Evolutionary conservation across 2,113 vertebrate genomes (phyloP).

Genomic region (Platysteira castanea): DNA sequence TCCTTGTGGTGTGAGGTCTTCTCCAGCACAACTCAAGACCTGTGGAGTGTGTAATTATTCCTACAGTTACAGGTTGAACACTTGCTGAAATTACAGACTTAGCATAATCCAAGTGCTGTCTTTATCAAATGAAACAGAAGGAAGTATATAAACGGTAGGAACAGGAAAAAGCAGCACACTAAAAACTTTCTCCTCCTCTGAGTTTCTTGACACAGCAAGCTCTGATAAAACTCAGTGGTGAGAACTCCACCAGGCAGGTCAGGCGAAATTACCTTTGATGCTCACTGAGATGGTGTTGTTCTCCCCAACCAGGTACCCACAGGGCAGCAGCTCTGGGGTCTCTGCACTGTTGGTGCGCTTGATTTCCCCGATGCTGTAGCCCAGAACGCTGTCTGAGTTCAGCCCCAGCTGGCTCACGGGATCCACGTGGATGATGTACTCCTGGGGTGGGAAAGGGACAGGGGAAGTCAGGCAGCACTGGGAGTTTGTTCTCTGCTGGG

Average conservation of each 20-base stretch:
- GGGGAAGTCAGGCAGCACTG: neutral
- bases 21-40: neutral
- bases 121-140: neutral
- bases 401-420: conserved; percentile 89
- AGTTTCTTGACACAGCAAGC: neutral
- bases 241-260: neutral
- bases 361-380: conserved; percentile 93
- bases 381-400: conserved; percentile 90
- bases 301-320: conserved; percentile 95
- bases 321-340: conserved; percentile 92
- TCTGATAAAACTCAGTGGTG: neutral
- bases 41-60: neutral
- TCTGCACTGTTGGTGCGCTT: conserved; percentile 74
- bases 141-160: neutral
- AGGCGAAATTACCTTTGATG: conserved; percentile 80
- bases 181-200: neutral
- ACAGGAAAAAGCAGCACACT: neutral
- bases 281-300: conserved; percentile 91
- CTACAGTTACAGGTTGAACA: neutral
- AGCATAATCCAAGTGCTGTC: neutral
- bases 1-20: neutral
- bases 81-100: neutral
- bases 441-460: conserved; percentile 66
- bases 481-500: neutral
- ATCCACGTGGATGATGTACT: conserved; percentile 94